A percentile compares a stretch with the other conserved stretches of the same genome.
These are phyloP conservation scores for Laothoe populi DNA, from an alignment of 2,888 invertebrate species.

Conservation along the genomic window DNA sequence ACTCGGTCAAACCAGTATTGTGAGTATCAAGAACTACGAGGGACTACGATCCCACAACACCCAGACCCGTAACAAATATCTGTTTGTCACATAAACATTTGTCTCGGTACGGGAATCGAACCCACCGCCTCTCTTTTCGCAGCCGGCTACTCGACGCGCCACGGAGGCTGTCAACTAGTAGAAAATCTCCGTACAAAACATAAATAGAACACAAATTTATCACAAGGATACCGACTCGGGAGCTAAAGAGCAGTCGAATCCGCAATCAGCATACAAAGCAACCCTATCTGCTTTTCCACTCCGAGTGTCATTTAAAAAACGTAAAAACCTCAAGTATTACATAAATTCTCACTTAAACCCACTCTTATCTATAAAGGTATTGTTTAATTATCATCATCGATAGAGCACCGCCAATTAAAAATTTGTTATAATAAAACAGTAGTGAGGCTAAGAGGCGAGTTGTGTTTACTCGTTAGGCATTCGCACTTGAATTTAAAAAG, in stretches of 20 bases:
- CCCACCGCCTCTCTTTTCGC: too few relatives aligned
- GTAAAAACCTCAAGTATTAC: slow-evolving; percentile 45
- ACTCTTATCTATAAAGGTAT: slow-evolving; percentile 57
- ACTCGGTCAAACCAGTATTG: too few relatives aligned
- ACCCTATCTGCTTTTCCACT: slow-evolving; percentile 2
- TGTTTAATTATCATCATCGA: slow-evolving; percentile 68
- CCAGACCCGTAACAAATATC: too few relatives aligned
- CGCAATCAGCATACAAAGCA: slow-evolving; percentile 29
- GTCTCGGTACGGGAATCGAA: too few relatives aligned
- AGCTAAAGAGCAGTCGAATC: slow-evolving; percentile 2
- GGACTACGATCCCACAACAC: too few relatives aligned
- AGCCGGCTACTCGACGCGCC: too few relatives aligned
- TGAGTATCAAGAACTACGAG: too few relatives aligned
- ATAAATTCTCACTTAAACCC: slow-evolving; percentile 75
- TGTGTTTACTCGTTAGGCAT: slow-evolving; percentile 30
- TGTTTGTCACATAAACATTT: too few relatives aligned
- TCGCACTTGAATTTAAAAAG: slow-evolving; percentile 23
- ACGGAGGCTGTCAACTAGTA: too few relatives aligned
- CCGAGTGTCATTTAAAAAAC: slow-evolving; percentile 18
- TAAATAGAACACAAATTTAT: not conserved
- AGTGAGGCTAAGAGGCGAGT: slow-evolving; percentile 26
- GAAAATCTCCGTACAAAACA: too few relatives aligned
- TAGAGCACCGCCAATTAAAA: slow-evolving; percentile 70
- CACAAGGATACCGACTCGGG: not conserved
- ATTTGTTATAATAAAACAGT: slow-evolving; percentile 50